Evolutionary conservation across 2,113 vertebrate species (phyloP), one percentile per base, ranked within the genome.

Genomic region (Himantopus leucocephalus): DNA sequence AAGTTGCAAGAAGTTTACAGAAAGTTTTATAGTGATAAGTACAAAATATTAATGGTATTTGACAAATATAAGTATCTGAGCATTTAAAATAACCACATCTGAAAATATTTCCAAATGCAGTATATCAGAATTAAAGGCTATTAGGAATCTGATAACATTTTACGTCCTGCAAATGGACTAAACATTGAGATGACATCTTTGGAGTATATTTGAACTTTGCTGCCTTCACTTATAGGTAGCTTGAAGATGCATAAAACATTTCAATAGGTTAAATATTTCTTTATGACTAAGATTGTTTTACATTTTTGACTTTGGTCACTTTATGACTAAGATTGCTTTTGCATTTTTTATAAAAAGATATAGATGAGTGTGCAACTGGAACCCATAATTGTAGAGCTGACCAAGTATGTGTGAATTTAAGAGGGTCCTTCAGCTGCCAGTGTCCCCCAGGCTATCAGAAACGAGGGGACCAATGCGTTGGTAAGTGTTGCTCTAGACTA

Each of bases 381-480:
- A 95, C 97, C 22, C 99, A 99, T 97, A 98, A 95, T 32, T 99
- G 99, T 77, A 98, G 98, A 70, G 34, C 98, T 13, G 99, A 99
- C 72, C 99, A 99, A 97, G 97, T 98, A 5, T 99, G 99, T 95
- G 96, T 98, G 95, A 99, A 99, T 96, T 98, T 99, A 60, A 98
- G 99, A 95, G 99, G 99, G 55, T 99, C 99, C 78, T 99, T 98
- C 93, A 96, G 88, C 71, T 99, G 99, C 92, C 99, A 99, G 72
- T 99, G 99, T 97, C 98, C 93, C 78, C 91, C 97, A 1, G 99
- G 99, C 45, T 99, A 98, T 95, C 99, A 99, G 97, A 99, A 98
- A 96, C 98, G 97, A 41, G 99, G 99, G 71, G 99, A 99, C 14
- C 99, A 98, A 52, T 99, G 99, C 34, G 95, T 99, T 29, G 99